A percentile compares a stretch with the other conserved stretches of the same genome.
Conservation (phyloP, 1,140 invertebrate species). For the Oedothorax gibbosus region DNA sequence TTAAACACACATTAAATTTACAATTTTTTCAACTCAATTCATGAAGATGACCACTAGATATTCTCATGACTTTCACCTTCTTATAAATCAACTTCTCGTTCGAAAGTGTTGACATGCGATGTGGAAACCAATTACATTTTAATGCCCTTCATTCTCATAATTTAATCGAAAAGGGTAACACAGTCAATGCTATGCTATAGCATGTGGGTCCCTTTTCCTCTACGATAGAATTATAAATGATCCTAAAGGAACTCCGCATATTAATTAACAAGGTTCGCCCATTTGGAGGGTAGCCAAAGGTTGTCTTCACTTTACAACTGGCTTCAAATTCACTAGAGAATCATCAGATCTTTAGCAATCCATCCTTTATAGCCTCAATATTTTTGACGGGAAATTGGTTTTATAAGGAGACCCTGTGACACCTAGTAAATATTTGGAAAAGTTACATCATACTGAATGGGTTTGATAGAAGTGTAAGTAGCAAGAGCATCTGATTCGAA, state of each 20-base stretch:
- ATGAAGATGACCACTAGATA: no score
- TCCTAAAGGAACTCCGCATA: slow-evolving; percentile 16
- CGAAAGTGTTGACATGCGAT: background rate
- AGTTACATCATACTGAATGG: no score
- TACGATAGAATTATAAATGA: slow-evolving; percentile 1
- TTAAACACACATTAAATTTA: no score
- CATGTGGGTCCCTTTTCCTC: no score
- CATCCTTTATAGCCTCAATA: background rate
- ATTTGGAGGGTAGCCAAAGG: slow-evolving; percentile 30
- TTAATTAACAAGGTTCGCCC: slow-evolving; percentile 36
- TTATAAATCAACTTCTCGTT: no score
- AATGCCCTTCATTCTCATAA: background rate
- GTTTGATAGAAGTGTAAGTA: no score
- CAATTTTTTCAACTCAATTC: no score
- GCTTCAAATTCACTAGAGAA: slow-evolving; percentile 33
- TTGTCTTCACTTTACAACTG: slow-evolving; percentile 1
- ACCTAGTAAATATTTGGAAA: no score
- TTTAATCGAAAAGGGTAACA: no score
- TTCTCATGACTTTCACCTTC: no score
- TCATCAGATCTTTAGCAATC: background rate
- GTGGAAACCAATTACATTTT: slow-evolving; percentile 36
- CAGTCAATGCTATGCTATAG: no score
- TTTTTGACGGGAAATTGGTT: slow-evolving; percentile 16
- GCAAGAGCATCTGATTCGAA: no score
- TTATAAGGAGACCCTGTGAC: slow-evolving; percentile 9